A percentile compares a stretch with the other conserved stretches of the same genome.
Evolutionary conservation across 1,140 invertebrate genomes (phyloP).

Genomic region (Sipha flava): DNA sequence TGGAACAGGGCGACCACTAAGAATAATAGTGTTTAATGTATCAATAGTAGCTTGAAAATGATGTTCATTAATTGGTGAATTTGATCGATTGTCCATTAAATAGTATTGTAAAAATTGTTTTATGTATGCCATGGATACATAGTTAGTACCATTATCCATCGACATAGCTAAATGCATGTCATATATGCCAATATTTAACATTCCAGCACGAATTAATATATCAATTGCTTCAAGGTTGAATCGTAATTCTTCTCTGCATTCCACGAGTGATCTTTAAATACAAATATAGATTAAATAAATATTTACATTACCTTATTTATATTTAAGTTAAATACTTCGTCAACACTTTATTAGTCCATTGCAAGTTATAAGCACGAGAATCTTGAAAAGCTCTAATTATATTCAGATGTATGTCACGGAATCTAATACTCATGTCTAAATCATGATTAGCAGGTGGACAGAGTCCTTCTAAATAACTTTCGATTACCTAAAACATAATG

Average conservation of each 20-base stretch:
- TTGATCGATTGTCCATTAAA: constrained; percentile 75
- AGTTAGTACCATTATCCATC: constrained; percentile 81
- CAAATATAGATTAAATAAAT: no score
- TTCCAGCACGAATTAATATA: constrained; percentile 63
- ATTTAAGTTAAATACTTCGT: constrained; percentile 54
- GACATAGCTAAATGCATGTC: constrained; percentile 74
- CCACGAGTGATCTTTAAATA: constrained; percentile 53
- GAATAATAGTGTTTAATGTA: constrained; percentile 61
- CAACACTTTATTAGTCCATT: constrained; percentile 84
- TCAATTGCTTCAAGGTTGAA: constrained; percentile 90
- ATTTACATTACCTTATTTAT: no score
- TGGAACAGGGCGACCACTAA: constrained; percentile 64
- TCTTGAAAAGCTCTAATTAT: constrained; percentile 87
- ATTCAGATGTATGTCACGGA: constrained; percentile 78
- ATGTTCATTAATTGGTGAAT: constrained; percentile 65
- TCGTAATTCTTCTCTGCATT: constrained; percentile 75
- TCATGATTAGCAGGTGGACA: constrained; percentile 51
- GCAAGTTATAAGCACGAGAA: constrained; percentile 70
- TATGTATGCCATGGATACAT: constrained; percentile 74
- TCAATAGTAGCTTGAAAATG: constrained; percentile 81
- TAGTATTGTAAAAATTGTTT: constrained; percentile 86
- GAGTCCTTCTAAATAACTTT: constrained; percentile 69
- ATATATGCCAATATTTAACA: constrained; percentile 65
- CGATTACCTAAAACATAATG: no score
- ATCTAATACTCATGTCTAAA: constrained; percentile 61